phyloP scores from a whole-genome alignment of 2,888 invertebrate species.

The Spodoptera exigua region DNA sequence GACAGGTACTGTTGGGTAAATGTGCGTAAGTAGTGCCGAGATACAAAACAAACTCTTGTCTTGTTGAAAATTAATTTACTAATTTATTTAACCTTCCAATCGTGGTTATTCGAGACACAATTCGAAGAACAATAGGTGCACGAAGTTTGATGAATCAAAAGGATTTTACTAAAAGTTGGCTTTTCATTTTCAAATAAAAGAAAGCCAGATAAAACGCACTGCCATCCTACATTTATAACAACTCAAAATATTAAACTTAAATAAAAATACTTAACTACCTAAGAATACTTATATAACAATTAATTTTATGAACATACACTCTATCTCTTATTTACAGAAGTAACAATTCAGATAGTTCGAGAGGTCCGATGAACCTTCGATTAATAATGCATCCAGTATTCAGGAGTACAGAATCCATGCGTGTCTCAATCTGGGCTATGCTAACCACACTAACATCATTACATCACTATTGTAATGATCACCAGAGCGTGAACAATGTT shows the following conservation, averaged over 20 bases:
- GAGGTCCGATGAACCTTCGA: constrained; percentile 22
- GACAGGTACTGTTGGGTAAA: background rate
- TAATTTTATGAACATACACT: too few species aligned
- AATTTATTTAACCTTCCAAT: too few species aligned
- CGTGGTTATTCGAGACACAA: too few species aligned
- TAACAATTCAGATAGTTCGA: background rate
- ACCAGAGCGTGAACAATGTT: constrained; percentile 41
- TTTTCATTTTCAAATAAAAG: too few species aligned
- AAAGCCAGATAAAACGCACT: too few species aligned
- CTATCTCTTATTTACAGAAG: too few species aligned
- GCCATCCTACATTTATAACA: too few species aligned
- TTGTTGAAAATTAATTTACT: too few species aligned
- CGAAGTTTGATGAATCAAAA: constrained; percentile 1
- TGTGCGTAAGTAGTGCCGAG: background rate
- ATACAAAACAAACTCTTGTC: background rate
- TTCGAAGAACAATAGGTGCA: background rate
- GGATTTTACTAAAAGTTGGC: too few species aligned
- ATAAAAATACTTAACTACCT: too few species aligned
- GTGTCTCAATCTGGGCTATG: constrained; percentile 47
- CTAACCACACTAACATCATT: constrained; percentile 51
- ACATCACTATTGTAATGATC: constrained; percentile 43
- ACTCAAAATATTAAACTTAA: too few species aligned
- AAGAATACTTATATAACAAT: too few species aligned
- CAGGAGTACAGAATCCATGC: constrained; percentile 24
- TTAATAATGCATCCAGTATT: constrained; percentile 51